These are phyloP conservation scores for Eira barbara DNA, from an alignment of 2,113 vertebrate genomes.

Conservation along the genomic window DNA sequence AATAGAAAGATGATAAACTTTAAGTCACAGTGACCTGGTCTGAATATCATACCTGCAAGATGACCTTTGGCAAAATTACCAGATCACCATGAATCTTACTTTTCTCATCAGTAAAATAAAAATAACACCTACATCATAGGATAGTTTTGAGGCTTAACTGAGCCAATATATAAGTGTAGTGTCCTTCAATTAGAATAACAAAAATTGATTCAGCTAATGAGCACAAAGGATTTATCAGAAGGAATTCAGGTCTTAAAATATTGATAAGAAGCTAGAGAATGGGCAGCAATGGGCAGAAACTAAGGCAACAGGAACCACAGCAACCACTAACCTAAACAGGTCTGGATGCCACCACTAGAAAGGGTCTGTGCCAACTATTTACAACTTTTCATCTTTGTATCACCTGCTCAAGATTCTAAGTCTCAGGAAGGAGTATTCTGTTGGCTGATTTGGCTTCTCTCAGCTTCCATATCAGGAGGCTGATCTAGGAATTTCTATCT, in stretches of 20 bases:
- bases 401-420: background rate
- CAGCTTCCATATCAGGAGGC: background rate
- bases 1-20: background rate
- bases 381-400: background rate
- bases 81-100: background rate
- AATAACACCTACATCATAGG: background rate
- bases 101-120: constrained; percentile 11
- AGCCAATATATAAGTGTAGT: background rate
- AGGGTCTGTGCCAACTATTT: background rate
- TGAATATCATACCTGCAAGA: background rate
- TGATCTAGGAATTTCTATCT: background rate
- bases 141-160: background rate
- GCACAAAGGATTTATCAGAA: background rate
- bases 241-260: background rate
- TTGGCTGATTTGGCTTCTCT: background rate
- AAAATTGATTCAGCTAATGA: background rate
- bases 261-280: background rate
- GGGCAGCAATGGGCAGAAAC: background rate
- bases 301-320: background rate
- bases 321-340: background rate
- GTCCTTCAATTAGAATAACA: background rate
- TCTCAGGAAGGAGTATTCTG: background rate
- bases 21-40: background rate
- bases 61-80: background rate
- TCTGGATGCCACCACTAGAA: background rate